Percentiles rank a stretch among this genome's conserved stretches.
These are phyloP conservation scores for Collichthys lucidus DNA, from an alignment of 2,113 vertebrate genomes.

Conservation along the genomic window DNA sequence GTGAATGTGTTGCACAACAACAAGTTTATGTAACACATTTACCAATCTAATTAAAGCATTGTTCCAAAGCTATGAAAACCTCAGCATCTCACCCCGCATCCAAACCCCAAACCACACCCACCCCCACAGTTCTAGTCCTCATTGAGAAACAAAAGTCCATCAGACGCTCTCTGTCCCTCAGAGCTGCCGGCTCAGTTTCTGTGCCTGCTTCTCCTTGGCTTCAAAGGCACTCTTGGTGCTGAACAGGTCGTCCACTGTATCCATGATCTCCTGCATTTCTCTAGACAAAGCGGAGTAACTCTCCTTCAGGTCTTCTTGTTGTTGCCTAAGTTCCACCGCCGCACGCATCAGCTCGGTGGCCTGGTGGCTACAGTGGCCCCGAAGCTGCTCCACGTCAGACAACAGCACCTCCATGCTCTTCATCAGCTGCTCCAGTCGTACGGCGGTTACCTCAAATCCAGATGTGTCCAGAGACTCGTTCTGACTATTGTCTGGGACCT, in stretches of 20 bases:
- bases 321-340: constrained; percentile 80
- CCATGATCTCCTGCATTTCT: constrained; percentile 85
- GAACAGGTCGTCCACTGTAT: constrained; percentile 82
- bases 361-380: constrained; percentile 86
- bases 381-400: constrained; percentile 88
- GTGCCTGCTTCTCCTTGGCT: constrained; percentile 84
- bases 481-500: constrained; percentile 35
- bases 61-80: constrained; percentile 20
- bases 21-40: constrained; percentile 20
- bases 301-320: constrained; percentile 86
- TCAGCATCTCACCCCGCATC: constrained; percentile 10
- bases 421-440: constrained; percentile 85
- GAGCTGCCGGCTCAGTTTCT: constrained; percentile 87
- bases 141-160: constrained; percentile 26
- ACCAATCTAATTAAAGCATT: constrained; percentile 14
- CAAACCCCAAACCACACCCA: constrained; percentile 17
- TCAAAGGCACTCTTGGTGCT: constrained; percentile 86
- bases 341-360: constrained; percentile 83
- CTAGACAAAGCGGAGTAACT: constrained; percentile 83
- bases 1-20: background rate
- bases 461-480: background rate
- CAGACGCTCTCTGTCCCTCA: constrained; percentile 67
- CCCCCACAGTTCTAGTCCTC: constrained; percentile 10
- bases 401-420: constrained; percentile 89
- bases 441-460: constrained; percentile 40